Conservation (phyloP, 2,113 vertebrate genomes). For the Helogale parvula region DNA sequence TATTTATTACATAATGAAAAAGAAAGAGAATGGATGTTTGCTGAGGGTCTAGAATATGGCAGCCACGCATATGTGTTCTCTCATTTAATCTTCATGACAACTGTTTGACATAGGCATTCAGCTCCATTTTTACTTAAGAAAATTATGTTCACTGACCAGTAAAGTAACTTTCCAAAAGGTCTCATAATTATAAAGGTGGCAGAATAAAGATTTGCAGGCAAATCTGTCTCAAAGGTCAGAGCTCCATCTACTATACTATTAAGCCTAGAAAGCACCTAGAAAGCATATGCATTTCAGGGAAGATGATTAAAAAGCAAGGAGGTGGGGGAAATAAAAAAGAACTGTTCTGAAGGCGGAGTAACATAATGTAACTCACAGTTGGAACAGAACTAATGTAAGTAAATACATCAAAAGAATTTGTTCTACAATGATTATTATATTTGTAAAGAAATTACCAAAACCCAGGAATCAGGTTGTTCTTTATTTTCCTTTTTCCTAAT, state of each 20-base stretch:
- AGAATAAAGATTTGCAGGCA: not conserved
- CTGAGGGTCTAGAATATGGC: not conserved
- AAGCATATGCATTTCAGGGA: slow-evolving; percentile 3
- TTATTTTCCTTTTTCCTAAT: slow-evolving; percentile 2
- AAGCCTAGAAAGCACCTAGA: not conserved
- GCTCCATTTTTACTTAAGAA: slow-evolving; percentile 10
- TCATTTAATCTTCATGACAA: not conserved
- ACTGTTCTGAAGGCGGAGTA: not conserved
- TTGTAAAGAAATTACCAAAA: slow-evolving; percentile 20
- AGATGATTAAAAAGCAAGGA: slow-evolving; percentile 12
- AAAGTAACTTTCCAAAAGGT: slow-evolving; percentile 20
- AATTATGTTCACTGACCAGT: not conserved
- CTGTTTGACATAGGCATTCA: not conserved
- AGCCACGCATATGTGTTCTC: not conserved
- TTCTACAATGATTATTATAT: not conserved
- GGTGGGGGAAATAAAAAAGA: not conserved
- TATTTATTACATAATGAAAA: not conserved
- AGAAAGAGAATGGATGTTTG: not conserved
- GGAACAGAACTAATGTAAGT: not conserved
- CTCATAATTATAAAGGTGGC: not conserved
- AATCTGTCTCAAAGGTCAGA: not conserved
- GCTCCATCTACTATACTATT: not conserved
- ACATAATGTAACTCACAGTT: slow-evolving; percentile 19
- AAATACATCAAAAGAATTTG: not conserved
- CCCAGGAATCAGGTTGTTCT: not conserved